Conservation (phyloP, 2,888 invertebrate genomes). For the Dinocampus coccinellae region DNA sequence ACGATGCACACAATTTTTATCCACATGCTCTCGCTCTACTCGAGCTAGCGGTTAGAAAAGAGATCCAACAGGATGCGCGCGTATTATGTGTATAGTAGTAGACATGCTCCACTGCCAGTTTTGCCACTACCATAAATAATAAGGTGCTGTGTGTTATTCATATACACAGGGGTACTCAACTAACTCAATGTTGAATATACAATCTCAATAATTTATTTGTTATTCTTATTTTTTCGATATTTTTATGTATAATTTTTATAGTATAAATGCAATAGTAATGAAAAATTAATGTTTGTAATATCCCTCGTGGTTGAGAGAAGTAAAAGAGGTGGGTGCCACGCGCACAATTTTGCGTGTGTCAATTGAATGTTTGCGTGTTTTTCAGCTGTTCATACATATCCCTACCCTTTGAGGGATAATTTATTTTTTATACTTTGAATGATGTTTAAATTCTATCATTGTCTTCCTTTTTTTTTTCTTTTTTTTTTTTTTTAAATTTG, state of each 20-base stretch:
- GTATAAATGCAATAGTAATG: too few relatives aligned
- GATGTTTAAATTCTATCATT: not conserved
- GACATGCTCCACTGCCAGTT: conserved; percentile 52
- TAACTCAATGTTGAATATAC: not conserved
- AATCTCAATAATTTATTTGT: not conserved
- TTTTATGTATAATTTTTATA: too few relatives aligned
- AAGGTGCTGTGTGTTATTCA: conserved; percentile 44
- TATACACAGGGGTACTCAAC: conserved; percentile 49
- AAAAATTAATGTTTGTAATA: too few relatives aligned
- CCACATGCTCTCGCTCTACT: conserved; percentile 20
- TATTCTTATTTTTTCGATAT: not conserved
- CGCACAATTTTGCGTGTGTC: too few relatives aligned
- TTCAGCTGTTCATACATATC: not conserved
- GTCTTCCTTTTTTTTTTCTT: not conserved
- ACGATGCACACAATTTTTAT: conserved; percentile 28
- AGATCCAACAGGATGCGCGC: conserved; percentile 52
- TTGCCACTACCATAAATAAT: conserved; percentile 57
- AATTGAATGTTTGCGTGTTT: not conserved
- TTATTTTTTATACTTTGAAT: too few relatives aligned
- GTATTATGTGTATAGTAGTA: conserved; percentile 52
- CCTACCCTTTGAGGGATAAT: too few relatives aligned
- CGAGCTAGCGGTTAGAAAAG: conserved; percentile 27
- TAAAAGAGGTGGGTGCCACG: not conserved
- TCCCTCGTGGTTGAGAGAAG: not conserved
- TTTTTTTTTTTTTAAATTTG: not conserved